Base-by-base conservation (phyloP, 2,113 vertebrate genomes). In the Colius striatus region DNA sequence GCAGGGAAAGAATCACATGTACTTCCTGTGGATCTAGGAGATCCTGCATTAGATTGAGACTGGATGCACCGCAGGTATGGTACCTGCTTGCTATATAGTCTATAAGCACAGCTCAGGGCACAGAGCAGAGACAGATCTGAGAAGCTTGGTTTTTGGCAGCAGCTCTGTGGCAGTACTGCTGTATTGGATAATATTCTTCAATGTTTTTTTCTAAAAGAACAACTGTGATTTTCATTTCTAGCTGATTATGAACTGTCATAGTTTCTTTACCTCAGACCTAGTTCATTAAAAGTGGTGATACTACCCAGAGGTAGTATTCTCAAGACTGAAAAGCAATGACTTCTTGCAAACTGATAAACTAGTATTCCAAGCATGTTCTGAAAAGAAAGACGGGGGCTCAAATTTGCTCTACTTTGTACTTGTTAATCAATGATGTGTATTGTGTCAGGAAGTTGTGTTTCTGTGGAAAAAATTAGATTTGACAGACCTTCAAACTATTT, bases 121-220 rank as follows among this genome's bases (percentile, higher is more conserved):
- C 4, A 62, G 73, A 48, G 8, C 1, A 0, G 41, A 38, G 15
- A n/a, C 8, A 75, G 61, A 51, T 3, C 3, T 0, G 0, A 27
- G 38, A 3, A 15, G 5, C 9, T 84, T 58, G 1, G 3, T 6
- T 45, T 53, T 78, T 63, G 48, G 38, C 47, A 62, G 50, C n/a
- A 80, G 22, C 34, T 16, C 21, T 77, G 51, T 1, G 1, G n/a
- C 32, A 34, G 20, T 43, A 43, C 20, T 53, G 10, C 22, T 78
- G 12, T 43, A 54, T 3, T 16, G 4, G 25, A 8, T 34, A 63
- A 41, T 5, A 19, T 32, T 74, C 8, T 65, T 8, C 10, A 13
- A 7, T 18, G 11, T 8, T 55, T 84, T 84, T 25, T 75, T 55
- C 32, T 45, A 10, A 62, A 82, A 58, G 3, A 63, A 17, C 6